Conservation (phyloP, 2,888 invertebrate species). For the Tubiluchus corallicola region DNA sequence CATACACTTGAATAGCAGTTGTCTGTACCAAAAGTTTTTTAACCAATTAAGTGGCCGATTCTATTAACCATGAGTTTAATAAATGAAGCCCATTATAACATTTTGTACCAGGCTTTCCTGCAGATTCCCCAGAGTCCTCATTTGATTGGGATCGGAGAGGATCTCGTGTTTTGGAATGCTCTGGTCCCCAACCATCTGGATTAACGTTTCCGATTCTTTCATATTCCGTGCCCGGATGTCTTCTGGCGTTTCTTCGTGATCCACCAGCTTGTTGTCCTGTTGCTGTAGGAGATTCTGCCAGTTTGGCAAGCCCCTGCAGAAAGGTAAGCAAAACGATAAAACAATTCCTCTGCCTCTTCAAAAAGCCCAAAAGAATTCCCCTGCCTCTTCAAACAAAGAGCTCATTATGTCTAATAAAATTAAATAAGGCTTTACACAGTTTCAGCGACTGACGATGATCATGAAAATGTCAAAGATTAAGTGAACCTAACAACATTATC, state of each 20-base stretch:
- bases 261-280: too few relatives aligned
- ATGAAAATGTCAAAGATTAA: too few relatives aligned
- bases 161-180: slow-evolving; percentile 67
- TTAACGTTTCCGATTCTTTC: slow-evolving; percentile 79
- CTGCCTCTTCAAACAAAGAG: too few relatives aligned
- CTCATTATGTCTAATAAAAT: too few relatives aligned
- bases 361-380: background rate
- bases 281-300: slow-evolving; percentile 30
- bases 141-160: slow-evolving; percentile 56
- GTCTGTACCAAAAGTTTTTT: too few relatives aligned
- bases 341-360: background rate
- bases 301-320: slow-evolving; percentile 52
- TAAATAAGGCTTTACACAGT: too few relatives aligned
- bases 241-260: slow-evolving; percentile 48
- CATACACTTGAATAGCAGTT: too few relatives aligned
- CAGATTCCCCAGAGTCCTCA: slow-evolving; percentile 65
- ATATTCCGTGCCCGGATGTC: slow-evolving; percentile 57
- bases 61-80: too few relatives aligned
- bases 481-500: too few relatives aligned
- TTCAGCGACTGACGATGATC: too few relatives aligned
- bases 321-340: background rate
- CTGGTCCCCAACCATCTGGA: slow-evolving; percentile 72
- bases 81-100: too few relatives aligned
- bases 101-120: slow-evolving; percentile 65
- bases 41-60: too few relatives aligned